Conservation (phyloP, 2,888 invertebrate genomes). For the Acrobasis repandana region DNA sequence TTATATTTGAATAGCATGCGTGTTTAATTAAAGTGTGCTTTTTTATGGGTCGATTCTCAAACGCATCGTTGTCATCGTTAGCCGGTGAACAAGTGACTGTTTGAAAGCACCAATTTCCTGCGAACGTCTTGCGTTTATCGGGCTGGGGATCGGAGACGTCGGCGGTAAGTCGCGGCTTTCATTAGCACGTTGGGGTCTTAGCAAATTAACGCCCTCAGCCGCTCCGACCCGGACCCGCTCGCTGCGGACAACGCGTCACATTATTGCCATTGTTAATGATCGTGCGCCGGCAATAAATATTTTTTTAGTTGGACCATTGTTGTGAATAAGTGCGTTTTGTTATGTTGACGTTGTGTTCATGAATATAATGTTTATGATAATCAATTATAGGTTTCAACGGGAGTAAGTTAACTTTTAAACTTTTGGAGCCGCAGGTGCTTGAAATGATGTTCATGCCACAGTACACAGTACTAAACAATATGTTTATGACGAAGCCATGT, state of each 20-base stretch:
- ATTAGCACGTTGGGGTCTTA: conserved; percentile 70
- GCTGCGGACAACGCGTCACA: conserved; percentile 51
- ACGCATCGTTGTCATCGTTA: conserved; percentile 48
- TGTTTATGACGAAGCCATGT: too few relatives aligned
- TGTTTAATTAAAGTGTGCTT: conserved; percentile 49
- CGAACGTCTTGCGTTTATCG: conserved; percentile 72
- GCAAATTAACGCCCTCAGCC: conserved; percentile 79
- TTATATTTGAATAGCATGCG: conserved; percentile 56
- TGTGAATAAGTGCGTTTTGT: conserved; percentile 13
- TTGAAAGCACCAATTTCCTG: conserved; percentile 78
- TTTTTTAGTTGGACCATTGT: conserved; percentile 21
- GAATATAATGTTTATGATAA: conserved; percentile 10
- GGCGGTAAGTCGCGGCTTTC: conserved; percentile 74
- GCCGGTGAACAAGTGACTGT: conserved; percentile 52
- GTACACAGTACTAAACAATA: too few relatives aligned
- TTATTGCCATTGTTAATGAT: conserved; percentile 62
- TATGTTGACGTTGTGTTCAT: conserved; percentile 10
- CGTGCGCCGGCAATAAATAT: conserved; percentile 43
- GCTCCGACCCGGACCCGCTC: conserved; percentile 48
- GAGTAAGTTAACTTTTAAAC: neutral
- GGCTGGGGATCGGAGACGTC: conserved; percentile 63
- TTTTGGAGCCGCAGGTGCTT: neutral
- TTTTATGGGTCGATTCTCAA: conserved; percentile 24
- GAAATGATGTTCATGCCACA: neutral
- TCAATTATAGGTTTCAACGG: neutral